phyloP scores from a whole-genome alignment of 2,797 vertebrate genomes.

The Diceros bicornis region DNA sequence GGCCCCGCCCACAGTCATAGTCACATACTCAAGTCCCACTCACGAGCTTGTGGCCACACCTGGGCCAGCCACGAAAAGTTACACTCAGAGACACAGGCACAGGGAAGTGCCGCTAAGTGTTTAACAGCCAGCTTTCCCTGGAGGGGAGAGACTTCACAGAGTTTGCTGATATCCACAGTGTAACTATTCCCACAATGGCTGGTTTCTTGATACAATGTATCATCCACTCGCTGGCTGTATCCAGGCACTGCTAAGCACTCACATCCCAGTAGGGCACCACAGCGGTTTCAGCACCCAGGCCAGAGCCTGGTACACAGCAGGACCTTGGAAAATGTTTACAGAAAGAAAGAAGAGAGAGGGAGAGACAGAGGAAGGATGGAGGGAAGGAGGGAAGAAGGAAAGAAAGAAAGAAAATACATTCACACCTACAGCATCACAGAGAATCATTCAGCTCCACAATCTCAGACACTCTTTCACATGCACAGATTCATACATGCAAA shows the following conservation, averaged over 20 bases:
- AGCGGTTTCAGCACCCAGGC: background rate
- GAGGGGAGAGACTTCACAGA: no score
- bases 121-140: rapidly evolving
- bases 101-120: rapidly evolving
- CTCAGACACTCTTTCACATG: background rate
- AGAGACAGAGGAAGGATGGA: no score
- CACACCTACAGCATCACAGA: background rate
- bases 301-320: no score
- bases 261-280: background rate
- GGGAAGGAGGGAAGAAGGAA: no score
- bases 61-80: background rate
- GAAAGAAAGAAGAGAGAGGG: no score
- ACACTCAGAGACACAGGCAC: background rate
- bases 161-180: background rate
- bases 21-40: background rate
- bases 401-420: background rate
- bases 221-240: rapidly evolving
- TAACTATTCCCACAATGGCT: rapidly evolving
- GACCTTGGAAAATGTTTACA: background rate
- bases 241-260: rapidly evolving
- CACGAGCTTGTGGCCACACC: background rate
- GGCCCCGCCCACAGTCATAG: background rate
- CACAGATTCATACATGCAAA: background rate
- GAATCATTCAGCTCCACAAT: background rate
- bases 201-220: background rate